Evolutionary conservation across 2,888 invertebrate species (phyloP), one percentile per base, ranked within the genome.

Genomic region (Drosophila nr. perissopoda): DNA sequence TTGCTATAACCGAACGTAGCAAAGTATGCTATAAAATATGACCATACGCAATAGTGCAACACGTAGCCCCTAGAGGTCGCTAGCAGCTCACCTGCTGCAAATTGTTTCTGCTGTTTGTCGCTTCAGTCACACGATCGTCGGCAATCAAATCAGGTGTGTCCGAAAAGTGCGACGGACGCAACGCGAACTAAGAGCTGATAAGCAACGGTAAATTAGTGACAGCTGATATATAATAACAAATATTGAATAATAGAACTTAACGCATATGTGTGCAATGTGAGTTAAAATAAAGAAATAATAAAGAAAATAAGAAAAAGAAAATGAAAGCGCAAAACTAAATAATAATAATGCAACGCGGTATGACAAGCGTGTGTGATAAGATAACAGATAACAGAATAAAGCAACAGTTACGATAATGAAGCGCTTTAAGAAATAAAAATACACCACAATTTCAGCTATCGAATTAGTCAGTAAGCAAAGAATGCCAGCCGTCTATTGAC

Each of bases 81-180:
- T 21, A 18, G 25, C 18, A 29, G 5, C 34, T 29, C 54, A 69
- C 60, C 75, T 56, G 74, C 27, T 27, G 25, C 49, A 27, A 36
- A 34, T 45, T 59, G 65, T 58, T 57, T 48, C 45, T 36, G 33
- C 51, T 58, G 69, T 52, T 42, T 27, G 53, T 38, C 29, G 58
- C 63, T 73, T 77, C 66, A 87, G 84, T 85, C 76, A 67, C 84
- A 72, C 82, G 83, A 79, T 86, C 77, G 73, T 49, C 57, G 73
- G 76, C 80, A 64, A 42, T 75, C 73, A 75, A 64, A 81, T 73
- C 84, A 82, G 87, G 78, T 83, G 84, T 83, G 84, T 51, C 67
- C 45, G 65, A 49, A 38, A 40, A 40, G 34, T 34, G n/a, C 27
- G 34, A 25, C 45, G 45, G 45, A 45, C 4, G 7, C 16, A 16